Conservation (phyloP, 2,888 invertebrate genomes). For the Cheilosia vulpina region DNA sequence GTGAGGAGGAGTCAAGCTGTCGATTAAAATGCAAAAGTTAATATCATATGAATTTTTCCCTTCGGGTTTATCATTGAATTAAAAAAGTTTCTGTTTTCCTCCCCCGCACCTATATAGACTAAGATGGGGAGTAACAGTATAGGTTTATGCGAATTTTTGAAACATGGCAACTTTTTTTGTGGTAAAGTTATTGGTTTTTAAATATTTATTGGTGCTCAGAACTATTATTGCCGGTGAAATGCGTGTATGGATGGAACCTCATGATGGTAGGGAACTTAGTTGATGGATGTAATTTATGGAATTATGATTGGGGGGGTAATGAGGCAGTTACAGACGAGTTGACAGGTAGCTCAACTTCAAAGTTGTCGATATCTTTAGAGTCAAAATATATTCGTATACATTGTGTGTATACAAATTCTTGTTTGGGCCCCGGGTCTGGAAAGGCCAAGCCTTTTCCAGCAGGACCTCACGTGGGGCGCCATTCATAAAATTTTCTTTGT, state of each 20-base stretch:
- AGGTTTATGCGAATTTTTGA: constrained; percentile 7
- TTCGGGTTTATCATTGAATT: constrained; percentile 50
- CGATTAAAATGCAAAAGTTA: constrained; percentile 69
- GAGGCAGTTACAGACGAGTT: no score
- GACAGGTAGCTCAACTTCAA: no score
- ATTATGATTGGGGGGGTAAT: no score
- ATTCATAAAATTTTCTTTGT: no score
- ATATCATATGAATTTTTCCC: constrained; percentile 49
- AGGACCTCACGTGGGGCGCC: background rate
- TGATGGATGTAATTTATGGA: no score
- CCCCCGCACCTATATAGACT: background rate
- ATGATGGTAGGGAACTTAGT: no score
- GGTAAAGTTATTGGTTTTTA: constrained; percentile 44
- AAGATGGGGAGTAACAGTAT: background rate
- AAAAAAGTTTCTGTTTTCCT: constrained; percentile 39
- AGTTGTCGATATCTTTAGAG: no score
- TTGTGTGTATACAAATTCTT: no score
- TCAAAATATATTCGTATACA: no score
- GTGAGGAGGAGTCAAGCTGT: constrained; percentile 32
- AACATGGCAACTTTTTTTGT: constrained; percentile 8
- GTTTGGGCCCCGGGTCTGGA: no score
- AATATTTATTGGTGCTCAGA: constrained; percentile 39
- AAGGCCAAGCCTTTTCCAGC: no score
- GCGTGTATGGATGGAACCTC: background rate
- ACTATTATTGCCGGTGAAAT: constrained; percentile 12